Percentiles rank a stretch among this genome's conserved stretches.
These are phyloP conservation scores for Acleris laterana DNA, from an alignment of 2,888 invertebrate genomes.

Conservation along the genomic window DNA sequence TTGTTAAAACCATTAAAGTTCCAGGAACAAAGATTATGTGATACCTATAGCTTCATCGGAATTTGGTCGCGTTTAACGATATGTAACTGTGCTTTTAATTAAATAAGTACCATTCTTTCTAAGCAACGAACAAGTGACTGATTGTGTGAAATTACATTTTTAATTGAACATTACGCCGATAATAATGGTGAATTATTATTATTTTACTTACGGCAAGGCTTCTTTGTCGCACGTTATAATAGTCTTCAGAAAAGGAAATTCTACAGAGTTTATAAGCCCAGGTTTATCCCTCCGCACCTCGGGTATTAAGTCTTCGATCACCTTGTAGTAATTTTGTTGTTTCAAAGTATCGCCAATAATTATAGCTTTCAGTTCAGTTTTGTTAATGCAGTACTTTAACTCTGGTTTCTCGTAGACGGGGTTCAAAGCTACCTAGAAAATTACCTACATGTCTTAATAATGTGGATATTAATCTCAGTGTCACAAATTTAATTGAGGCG, in stretches of 20 bases:
- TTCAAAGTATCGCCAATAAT: constrained; percentile 87
- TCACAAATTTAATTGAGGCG: no score
- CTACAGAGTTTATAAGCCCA: constrained; percentile 72
- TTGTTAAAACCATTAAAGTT: no score
- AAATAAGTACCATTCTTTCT: no score
- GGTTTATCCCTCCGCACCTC: constrained; percentile 76
- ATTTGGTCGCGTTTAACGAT: no score
- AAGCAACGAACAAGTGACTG: no score
- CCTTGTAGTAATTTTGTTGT: constrained; percentile 87
- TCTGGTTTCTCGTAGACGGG: constrained; percentile 90
- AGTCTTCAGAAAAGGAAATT: constrained; percentile 80
- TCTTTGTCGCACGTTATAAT: constrained; percentile 84
- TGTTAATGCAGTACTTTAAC: constrained; percentile 89
- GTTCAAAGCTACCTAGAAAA: constrained; percentile 89
- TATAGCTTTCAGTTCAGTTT: constrained; percentile 88
- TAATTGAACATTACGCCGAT: no score
- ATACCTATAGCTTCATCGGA: no score
- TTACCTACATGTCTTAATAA: background rate
- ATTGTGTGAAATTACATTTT: no score
- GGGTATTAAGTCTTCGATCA: constrained; percentile 85
- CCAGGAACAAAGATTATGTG: no score
- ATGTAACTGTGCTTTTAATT: no score
- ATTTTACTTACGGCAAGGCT: constrained; percentile 79
- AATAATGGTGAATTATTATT: background rate
- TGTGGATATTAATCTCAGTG: no score